These are phyloP conservation scores for Hypothenemus hampei DNA, from an alignment of 1,140 invertebrate genomes.

Conservation along the genomic window DNA sequence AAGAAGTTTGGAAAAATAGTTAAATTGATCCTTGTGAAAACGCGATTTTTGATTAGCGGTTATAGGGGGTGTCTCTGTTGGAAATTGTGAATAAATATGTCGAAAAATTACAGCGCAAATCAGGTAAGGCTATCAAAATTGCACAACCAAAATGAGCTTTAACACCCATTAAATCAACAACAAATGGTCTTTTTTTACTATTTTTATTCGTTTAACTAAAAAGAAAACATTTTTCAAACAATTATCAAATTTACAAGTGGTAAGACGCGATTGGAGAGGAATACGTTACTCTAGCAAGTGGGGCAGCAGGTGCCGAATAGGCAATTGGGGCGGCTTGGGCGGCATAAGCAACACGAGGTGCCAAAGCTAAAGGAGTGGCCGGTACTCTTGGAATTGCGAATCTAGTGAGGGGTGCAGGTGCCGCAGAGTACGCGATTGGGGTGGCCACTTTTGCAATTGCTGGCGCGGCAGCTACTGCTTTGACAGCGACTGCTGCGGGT, in stretches of 20 bases:
- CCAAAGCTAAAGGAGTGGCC: constrained; percentile 15
- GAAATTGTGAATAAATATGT: constrained; percentile 5
- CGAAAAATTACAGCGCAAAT: constrained; percentile 18
- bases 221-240: constrained; percentile 4
- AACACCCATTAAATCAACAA: background rate
- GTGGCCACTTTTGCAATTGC: constrained; percentile 31
- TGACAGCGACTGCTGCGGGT: constrained; percentile 42
- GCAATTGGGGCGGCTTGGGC: constrained; percentile 19
- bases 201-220: background rate
- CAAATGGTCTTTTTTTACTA: background rate
- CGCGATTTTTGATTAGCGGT: background rate
- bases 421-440: constrained; percentile 33
- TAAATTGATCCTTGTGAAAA: too few relatives aligned
- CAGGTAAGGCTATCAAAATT: constrained; percentile 5
- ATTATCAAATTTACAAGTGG: background rate
- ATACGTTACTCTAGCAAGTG: constrained; percentile 11
- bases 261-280: constrained; percentile 11
- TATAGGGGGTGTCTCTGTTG: background rate
- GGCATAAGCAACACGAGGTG: constrained; percentile 39
- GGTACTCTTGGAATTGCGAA: background rate
- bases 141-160: background rate
- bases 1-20: background rate
- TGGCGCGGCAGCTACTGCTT: constrained; percentile 30
- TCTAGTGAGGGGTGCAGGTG: background rate
- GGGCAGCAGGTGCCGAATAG: constrained; percentile 4